Base-by-base conservation (phyloP, 2,888 invertebrate species). In the Himalopsyche tibetana region DNA sequence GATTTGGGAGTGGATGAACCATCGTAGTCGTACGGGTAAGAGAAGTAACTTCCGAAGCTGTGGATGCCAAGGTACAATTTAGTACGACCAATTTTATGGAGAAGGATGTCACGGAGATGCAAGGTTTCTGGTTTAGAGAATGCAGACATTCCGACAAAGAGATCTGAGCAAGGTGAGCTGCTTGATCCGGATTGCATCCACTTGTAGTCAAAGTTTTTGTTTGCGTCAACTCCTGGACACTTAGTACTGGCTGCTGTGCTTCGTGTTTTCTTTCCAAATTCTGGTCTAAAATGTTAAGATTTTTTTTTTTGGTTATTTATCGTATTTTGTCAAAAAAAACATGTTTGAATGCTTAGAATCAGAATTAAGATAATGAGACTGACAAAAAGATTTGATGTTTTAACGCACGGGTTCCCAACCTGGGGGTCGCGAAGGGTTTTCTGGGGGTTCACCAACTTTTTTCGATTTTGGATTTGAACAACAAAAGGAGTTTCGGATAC, bases 31-130 rank as follows among this genome's bases (percentile, higher is more conserved):
- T 94, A 95, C 2, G 95, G 95, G 89, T 95, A 95, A 0, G 95
- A 90, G 82, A 95, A 89, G 89, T 93, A 94, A 89, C 94, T 94
- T 42, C 96, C 96, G 89, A 95, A 95, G 11, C 96, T 95, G 90
- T 97, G 97, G 55, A 97, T 92, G 9, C 95, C 94, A 87, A 96
- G 89, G 90, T 95, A 96, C 88, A 95, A 91, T 89, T 94, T 94
- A 81, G 94, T 91, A 17, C 91, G 90, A 12, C 91, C 91, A 5
- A 90, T 91, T 17, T 92, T 89, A 0, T 90, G 89, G 79, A 91
- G 88, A 82, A 96, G 91, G 80, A 94, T 92, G 88, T 95, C 93
- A 19, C 94, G 91, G 2, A 96, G 89, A 88, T 91, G 92, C 85
- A 90, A 89, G 0, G 94, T 95, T 91, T 96, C 96, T 0, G 92